Percentiles rank a stretch among this genome's conserved stretches.
phyloP scores from a whole-genome alignment of 2,888 invertebrate species.

The Eupithecia exiguata region DNA sequence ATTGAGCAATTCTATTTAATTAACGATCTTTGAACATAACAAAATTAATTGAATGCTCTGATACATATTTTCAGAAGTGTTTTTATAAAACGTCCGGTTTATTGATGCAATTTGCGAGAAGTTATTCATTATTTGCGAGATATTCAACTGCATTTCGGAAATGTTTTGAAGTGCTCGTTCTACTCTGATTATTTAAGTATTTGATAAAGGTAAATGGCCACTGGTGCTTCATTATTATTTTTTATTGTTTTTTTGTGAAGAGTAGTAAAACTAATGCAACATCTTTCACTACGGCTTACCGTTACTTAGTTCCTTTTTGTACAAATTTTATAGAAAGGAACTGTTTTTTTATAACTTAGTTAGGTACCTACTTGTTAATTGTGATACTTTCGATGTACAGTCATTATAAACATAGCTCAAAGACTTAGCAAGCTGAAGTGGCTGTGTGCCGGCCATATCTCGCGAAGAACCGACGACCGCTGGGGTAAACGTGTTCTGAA shows the following conservation, averaged over 20 bases:
- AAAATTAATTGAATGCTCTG: slow-evolving; percentile 37
- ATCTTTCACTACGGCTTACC: not conserved
- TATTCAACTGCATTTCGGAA: slow-evolving; percentile 19
- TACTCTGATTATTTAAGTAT: slow-evolving; percentile 10
- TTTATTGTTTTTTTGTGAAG: not conserved
- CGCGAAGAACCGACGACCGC: too few species aligned
- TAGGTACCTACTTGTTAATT: not conserved
- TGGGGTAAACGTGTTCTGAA: too few species aligned
- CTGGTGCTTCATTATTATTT: not conserved
- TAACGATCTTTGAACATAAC: slow-evolving; percentile 36
- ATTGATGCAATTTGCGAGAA: slow-evolving; percentile 33
- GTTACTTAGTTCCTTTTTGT: not conserved
- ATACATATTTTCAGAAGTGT: slow-evolving; percentile 29
- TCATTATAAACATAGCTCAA: too few species aligned
- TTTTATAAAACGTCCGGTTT: slow-evolving; percentile 31
- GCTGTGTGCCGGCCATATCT: too few species aligned
- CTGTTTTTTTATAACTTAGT: not conserved
- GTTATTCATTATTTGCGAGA: slow-evolving; percentile 21
- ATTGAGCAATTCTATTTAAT: slow-evolving; percentile 44
- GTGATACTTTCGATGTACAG: not conserved
- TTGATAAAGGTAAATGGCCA: not conserved
- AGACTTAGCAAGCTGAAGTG: too few species aligned
- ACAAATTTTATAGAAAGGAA: not conserved
- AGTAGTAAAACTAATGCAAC: slow-evolving; percentile 2
- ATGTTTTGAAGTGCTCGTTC: slow-evolving; percentile 24